Base-by-base conservation (phyloP, 2,797 vertebrate genomes). In the Anisognathus igniventris region DNA sequence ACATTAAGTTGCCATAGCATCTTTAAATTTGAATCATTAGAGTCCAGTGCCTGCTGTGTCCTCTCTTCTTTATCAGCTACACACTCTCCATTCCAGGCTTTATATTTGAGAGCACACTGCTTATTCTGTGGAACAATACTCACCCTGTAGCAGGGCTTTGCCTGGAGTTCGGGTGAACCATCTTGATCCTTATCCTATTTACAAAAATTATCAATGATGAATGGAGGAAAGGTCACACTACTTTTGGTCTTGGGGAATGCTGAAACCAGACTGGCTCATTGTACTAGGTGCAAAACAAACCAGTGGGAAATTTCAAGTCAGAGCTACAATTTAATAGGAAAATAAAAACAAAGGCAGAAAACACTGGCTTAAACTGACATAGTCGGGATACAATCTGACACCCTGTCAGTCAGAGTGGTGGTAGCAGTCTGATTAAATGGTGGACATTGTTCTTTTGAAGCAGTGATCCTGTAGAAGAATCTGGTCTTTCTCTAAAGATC, bases 11-110 rank as follows among this genome's bases (percentile, higher is more conserved):
- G 75, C 19, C 24, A 40, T 30, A 70, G 54, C 23, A 56, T 60
- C 45, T 86, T 92, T 82, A 73, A 45, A 75, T 80, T 62, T 65
- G 16, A 72, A 75, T 78, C 23, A 35, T 75, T 92, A 18, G 84
- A 78, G 48, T 91, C 44, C 66, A 71, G 22, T 58, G 21, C 47
- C 73, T 37, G 10, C 39, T 74, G 14, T 13, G 78, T 66, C 24
- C 3, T 72, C n/a, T 85, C 31, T 64, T 21, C 28, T 68, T n/a
- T 87, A 39, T 9, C 16, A 73, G 25, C 21, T 28, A 62, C 35
- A 45, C 17, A 10, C 10, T 76, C 16, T 72, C 24, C 16, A 57
- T 27, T 12, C 4, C 35, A 66, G 51, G 14, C 4, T 74, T 90
- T 86, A 42, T 50, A 6, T 71, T 57, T 56, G 18, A 80, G 53